Base-by-base conservation (phyloP, 2,113 vertebrate genomes). In the Dinomys branickii region DNA sequence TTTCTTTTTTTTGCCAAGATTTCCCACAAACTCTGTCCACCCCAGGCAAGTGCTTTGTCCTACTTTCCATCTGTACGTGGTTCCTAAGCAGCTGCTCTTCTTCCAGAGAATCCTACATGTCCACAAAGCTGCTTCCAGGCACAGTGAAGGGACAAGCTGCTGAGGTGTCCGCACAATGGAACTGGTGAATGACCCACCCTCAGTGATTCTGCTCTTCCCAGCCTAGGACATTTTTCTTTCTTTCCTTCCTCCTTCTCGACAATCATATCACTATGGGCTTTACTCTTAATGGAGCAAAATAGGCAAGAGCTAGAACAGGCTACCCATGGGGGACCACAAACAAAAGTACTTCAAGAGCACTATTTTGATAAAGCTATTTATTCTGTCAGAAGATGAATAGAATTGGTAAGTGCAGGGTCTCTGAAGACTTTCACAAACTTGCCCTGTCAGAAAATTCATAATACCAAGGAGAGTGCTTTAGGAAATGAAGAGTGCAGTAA, bases 311-410 rank as follows among this genome's bases (percentile, higher is more conserved):
- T 24, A 96, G 38, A 95, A 97, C 77, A 50, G 1, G 35, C 50
- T 58, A 22, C 95, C 95, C 94, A 95, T 93, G 61, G 95, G 95
- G 90, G 38, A 69, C 77, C 9, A 65, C 75, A 95, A 93, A 80
- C 52, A 96, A 96, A 96, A 96, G 19, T 58, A 81, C 85, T 97
- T 84, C 50, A 81, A 88, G 77, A 96, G 82, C 41, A 94, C 94
- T 97, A 94, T 75, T 95, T 97, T 93, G 94, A 91, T 96, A 97
- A 96, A 91, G 91, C 95, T 92, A 97, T 95, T 83, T 94, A 96
- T 97, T 95, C 80, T 61, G 38, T 67, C 82, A 93, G 85, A 97
- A 95, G 97, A 97, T 97, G 96, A 97, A 97, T 96, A 95, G 89
- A 88, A 54, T 95, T 92, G 96, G 97, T 98, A 98, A 92, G 77